Evolutionary conservation across 2,797 vertebrate species (phyloP), one percentile per base, ranked within the genome.

Genomic region (Sebastes umbrosus): DNA sequence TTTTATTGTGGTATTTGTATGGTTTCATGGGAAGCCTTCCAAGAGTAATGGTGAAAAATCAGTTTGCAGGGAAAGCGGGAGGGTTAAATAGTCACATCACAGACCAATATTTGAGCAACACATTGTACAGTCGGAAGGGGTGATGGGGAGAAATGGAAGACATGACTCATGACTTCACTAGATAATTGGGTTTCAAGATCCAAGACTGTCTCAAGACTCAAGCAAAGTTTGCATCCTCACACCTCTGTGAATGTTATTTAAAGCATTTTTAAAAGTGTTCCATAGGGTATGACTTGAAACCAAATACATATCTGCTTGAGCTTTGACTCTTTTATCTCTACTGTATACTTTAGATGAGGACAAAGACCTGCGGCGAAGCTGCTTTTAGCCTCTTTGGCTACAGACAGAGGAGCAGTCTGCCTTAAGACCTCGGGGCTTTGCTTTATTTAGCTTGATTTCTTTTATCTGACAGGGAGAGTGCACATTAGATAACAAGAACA

Each of bases 401-500:
- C 60, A 13, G 29, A 60, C 58, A 75, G 67, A 73, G 2, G 3
- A 46, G 31, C 58, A 25, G 39, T 59, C 63, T 24, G 32, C 67
- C 20, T 31, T 58, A 2, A 34, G n/a, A 43, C 68, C 63, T 32
- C 36, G 6, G 59, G 64, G 68, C 52, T 60, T 69, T 12, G 13
- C 59, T 82, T 60, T 73, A 79, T 75, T 67, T 34, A 43, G 18
- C 67, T 79, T 29, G 25, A 68, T 54, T 62, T 75, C 36, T 59
- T 67, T 57, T 24, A 16, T 73, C 36, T 54, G 46, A 71, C 20
- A 3, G 20, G 8, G n/a, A 8, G 54, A 63, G 31, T 16, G 13
- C 65, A 69, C 5, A 6, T 32, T 69, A 29, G 54, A 77, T 27
- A 55, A 73, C 16, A 70, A 27, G 9, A 34, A 10, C 13, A 65